These are phyloP conservation scores for Plumapathes pennacea DNA, from an alignment of 92 coral and sea anemone genomes.

Conservation along the genomic window DNA sequence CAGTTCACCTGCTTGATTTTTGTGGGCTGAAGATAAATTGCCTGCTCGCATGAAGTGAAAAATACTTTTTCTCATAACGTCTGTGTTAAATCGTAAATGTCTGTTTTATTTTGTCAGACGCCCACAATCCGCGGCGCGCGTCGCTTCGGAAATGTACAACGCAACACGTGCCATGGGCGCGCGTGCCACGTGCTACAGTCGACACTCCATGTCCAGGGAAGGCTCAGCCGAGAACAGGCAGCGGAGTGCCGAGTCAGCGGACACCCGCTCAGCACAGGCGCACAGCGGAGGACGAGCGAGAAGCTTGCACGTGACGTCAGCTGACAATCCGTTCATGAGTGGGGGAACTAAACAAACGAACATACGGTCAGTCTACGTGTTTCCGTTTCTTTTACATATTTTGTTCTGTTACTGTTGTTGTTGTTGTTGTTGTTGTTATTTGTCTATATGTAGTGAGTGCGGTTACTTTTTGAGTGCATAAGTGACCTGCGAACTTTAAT, in stretches of 20 bases:
- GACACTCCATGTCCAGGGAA: slow-evolving; percentile 65
- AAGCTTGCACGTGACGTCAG: slow-evolving; percentile 83
- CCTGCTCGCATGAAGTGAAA: too few relatives aligned
- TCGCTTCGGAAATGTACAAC: slow-evolving; percentile 39
- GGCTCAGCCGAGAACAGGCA: slow-evolving; percentile 40
- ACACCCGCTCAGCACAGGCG: slow-evolving; percentile 18
- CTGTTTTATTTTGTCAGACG: not conserved
- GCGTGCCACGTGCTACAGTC: slow-evolving; percentile 90
- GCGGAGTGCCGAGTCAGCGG: slow-evolving; percentile 39
- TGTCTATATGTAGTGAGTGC: not conserved
- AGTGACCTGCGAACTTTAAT: not conserved
- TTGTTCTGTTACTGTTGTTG: too few relatives aligned
- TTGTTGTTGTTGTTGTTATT: not conserved
- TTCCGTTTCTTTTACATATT: too few relatives aligned
- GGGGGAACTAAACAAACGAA: slow-evolving; percentile 2
- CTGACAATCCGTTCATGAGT: slow-evolving; percentile 72
- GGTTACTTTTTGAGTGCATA: not conserved
- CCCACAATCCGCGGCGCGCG: slow-evolving; percentile 9
- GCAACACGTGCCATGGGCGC: slow-evolving; percentile 84
- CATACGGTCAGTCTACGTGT: too few relatives aligned
- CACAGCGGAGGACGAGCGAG: slow-evolving; percentile 72
- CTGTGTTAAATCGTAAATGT: slow-evolving; percentile 24
- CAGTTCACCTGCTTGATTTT: too few relatives aligned
- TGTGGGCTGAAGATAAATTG: too few relatives aligned
- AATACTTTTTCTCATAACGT: too few relatives aligned